Evolutionary conservation across 2,113 vertebrate species (phyloP).

Genomic region (Kryptolebias marmoratus): DNA sequence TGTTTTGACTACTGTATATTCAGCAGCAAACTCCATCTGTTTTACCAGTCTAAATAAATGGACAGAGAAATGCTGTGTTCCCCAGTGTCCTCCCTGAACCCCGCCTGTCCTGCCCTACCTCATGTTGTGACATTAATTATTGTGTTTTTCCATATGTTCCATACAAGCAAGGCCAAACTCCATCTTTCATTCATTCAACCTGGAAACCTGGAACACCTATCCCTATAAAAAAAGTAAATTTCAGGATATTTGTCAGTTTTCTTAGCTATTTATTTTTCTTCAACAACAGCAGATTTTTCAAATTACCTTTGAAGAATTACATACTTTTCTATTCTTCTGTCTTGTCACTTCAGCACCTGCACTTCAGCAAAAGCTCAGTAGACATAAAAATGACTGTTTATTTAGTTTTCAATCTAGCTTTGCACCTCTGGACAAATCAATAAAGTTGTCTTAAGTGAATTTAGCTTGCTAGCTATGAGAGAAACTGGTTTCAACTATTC

Average conservation of each 20-base stretch:
- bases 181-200: constrained; percentile 69
- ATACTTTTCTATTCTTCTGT: constrained; percentile 65
- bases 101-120: constrained; percentile 66
- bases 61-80: constrained; percentile 69
- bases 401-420: constrained; percentile 77
- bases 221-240: constrained; percentile 72
- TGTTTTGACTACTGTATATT: constrained; percentile 56
- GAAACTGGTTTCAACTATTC: constrained; percentile 77
- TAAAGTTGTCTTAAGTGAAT: constrained; percentile 76
- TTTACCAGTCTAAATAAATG: constrained; percentile 71
- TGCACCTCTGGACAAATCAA: constrained; percentile 77
- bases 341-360: constrained; percentile 69
- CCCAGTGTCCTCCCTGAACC: constrained; percentile 43
- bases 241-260: constrained; percentile 72
- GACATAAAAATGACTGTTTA: constrained; percentile 69
- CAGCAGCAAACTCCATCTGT: constrained; percentile 68
- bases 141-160: constrained; percentile 78
- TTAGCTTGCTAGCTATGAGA: constrained; percentile 62
- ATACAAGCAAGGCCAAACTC: constrained; percentile 71
- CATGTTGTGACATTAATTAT: constrained; percentile 81
- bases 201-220: constrained; percentile 72
- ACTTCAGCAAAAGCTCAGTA: constrained; percentile 72
- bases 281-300: constrained; percentile 65
- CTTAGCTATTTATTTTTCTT: constrained; percentile 65
- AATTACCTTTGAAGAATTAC: constrained; percentile 60